Base-by-base conservation (phyloP, 2,113 vertebrate genomes). In the Pardalotus punctatus region DNA sequence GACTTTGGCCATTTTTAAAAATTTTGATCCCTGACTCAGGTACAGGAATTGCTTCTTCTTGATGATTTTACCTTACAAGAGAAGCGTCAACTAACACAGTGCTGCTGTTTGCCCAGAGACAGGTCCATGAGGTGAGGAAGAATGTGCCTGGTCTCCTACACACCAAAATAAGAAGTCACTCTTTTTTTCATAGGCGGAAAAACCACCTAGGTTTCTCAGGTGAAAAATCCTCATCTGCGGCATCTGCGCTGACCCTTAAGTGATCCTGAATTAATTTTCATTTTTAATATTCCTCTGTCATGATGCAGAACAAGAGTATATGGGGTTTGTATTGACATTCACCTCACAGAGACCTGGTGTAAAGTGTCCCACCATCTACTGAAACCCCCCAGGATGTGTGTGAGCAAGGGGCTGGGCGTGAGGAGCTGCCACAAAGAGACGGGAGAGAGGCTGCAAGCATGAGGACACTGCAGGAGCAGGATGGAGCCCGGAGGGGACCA, bases 401-500 rank as follows among this genome's bases (percentile, higher is more conserved):
- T 35, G 57, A 74, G 57, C 40, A 71, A 42, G 42, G 21, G 21
- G 17, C 42, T 64, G 65, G 57, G 35, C 0, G 0, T 48, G 42
- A 12, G 14, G 3, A 2, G 24, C 21, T 70, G 29, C 35, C 74
- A 40, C 57, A 56, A 40, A 35, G 31, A 31, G 40, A 35, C 12
- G 25, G 50, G 42, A 64, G 35, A 54, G 57, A 35, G 17, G 13
- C 25, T 80, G 22, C 29, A 40, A 62, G n/a, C 40, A 56, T 48
- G 40, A 35, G 24, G 40, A 14, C 40, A 12, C 29, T 40, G 56
- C 40, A 40, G 57, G 48, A 64, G 25, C 16, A 64, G 57, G 48
- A 42, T 35, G 22, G 70, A 57, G 54, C n/a, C 19, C 0, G 3
- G 42, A 38, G 25, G 29, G 54, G 21, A 19, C 19, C 0, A 25